Conservation (phyloP, 2,797 vertebrate genomes). For the Acanthornis magna region DNA sequence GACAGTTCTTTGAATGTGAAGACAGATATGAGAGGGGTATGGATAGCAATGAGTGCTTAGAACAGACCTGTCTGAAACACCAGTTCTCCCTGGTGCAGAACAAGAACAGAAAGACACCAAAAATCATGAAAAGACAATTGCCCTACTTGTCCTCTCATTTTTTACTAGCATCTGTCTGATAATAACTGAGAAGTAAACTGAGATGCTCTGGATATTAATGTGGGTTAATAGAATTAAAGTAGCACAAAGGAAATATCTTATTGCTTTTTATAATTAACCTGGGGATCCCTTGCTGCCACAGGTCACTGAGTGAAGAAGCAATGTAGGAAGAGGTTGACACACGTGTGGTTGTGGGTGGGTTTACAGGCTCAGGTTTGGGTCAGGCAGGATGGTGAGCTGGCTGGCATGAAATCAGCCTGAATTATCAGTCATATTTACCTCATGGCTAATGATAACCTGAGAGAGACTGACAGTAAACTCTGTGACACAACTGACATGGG, state of each 20-base stretch:
- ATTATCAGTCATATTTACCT: neutral
- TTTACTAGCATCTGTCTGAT: neutral
- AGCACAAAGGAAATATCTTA: conserved; percentile 10
- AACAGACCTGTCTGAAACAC: neutral
- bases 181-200: neutral
- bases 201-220: conserved; percentile 43
- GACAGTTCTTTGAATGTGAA: neutral
- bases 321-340: neutral
- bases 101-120: neutral
- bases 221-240: conserved; percentile 60
- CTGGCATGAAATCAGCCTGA: neutral
- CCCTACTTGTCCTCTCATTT: conserved; percentile 34
- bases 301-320: neutral
- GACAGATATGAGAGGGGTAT: neutral
- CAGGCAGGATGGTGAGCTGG: neutral
- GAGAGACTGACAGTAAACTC: neutral
- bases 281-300: neutral
- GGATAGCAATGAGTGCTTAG: neutral
- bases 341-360: neutral
- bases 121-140: neutral
- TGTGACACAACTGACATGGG: neutral
- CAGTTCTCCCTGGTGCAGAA: neutral
- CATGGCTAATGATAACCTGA: neutral
- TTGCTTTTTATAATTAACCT: conserved; percentile 16
- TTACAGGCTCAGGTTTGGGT: neutral